Conservation (phyloP, 2,113 vertebrate genomes). For the Orcinus orca region DNA sequence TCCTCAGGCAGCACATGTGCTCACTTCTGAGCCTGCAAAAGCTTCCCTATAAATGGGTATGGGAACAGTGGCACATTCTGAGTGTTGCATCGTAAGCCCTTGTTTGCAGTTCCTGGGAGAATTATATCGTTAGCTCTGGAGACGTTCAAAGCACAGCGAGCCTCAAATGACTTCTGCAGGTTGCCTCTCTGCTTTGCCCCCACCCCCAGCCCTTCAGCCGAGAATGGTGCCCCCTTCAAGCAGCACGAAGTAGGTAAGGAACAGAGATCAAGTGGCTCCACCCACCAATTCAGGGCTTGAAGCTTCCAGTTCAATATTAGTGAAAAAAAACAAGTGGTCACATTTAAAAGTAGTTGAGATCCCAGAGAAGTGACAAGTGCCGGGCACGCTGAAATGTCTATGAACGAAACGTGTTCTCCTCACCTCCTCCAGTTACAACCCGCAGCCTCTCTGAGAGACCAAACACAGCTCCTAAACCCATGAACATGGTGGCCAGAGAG, state of each 20-base stretch:
- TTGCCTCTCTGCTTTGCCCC: neutral
- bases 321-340: neutral
- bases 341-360: neutral
- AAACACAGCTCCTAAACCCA: neutral
- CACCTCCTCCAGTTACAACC: neutral
- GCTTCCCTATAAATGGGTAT: neutral
- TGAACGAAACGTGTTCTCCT: neutral
- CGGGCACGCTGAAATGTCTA: neutral
- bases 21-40: neutral
- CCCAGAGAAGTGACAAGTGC: neutral
- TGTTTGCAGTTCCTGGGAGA: neutral
- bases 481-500: neutral
- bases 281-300: neutral
- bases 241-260: neutral
- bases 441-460: neutral
- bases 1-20: neutral
- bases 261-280: neutral
- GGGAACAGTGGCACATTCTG: neutral
- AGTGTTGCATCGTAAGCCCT: neutral
- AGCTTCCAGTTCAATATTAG: neutral
- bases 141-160: neutral
- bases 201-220: neutral
- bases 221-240: neutral
- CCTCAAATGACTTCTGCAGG: neutral
- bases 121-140: neutral